phyloP scores from a whole-genome alignment of 2,113 vertebrate species.

The Lepisosteus osseus region DNA sequence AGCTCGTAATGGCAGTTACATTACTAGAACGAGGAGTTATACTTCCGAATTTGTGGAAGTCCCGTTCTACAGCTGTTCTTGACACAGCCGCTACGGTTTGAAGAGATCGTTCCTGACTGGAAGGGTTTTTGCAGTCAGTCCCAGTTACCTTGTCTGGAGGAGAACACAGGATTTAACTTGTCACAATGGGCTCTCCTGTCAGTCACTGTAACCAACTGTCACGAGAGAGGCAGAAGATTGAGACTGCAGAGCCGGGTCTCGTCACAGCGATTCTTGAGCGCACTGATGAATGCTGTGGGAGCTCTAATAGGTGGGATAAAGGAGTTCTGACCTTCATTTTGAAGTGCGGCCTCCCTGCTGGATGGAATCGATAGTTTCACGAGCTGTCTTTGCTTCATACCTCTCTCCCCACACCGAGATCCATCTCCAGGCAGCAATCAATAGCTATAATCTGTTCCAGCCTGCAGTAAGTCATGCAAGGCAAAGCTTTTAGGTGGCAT shows the following conservation, averaged over 20 bases:
- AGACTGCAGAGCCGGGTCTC: constrained; percentile 7
- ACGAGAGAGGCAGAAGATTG: constrained; percentile 6
- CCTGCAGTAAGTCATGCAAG: constrained; percentile 85
- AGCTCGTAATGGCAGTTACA: no score
- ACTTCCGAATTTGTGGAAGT: not conserved
- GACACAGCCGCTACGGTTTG: constrained; percentile 13
- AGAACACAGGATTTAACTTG: constrained; percentile 25
- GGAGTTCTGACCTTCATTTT: constrained; percentile 75
- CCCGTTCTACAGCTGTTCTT: not conserved
- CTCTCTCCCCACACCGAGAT: constrained; percentile 68
- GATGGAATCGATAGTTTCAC: constrained; percentile 74
- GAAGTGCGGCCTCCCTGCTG: constrained; percentile 58
- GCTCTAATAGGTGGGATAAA: constrained; percentile 61
- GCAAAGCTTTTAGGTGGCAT: constrained; percentile 78
- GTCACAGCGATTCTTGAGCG: constrained; percentile 18
- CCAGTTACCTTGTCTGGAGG: constrained; percentile 11
- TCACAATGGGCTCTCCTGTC: constrained; percentile 14
- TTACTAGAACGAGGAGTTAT: not conserved
- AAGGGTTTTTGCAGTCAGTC: not conserved
- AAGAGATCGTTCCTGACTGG: constrained; percentile 12
- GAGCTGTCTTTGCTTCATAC: constrained; percentile 57
- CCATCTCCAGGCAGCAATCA: constrained; percentile 82
- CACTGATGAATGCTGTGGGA: constrained; percentile 24
- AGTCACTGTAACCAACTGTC: constrained; percentile 20
- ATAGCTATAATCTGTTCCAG: constrained; percentile 93